These are phyloP conservation scores for Eleutherodactylus coqui DNA, from an alignment of 2,797 vertebrate species.

Conservation along the genomic window DNA sequence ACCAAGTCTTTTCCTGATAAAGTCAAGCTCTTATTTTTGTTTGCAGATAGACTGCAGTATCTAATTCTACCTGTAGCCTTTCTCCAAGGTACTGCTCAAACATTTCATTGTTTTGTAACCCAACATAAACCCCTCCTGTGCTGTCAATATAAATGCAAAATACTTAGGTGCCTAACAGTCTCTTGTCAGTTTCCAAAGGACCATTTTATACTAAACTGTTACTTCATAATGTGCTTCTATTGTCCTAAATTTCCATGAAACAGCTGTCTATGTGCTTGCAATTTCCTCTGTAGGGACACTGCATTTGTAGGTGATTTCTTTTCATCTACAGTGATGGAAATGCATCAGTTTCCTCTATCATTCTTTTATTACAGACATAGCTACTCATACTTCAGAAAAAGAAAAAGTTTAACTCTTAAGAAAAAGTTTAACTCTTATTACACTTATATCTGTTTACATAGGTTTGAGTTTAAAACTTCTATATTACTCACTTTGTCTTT, in stretches of 20 bases:
- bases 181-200: slow-evolving; percentile 19
- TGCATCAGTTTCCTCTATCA: neutral
- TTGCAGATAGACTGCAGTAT: neutral
- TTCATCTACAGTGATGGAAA: neutral
- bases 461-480: no score
- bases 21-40: slow-evolving; percentile 9
- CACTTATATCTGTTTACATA: no score
- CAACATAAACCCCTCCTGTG: slow-evolving; percentile 17
- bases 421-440: no score
- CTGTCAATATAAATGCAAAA: slow-evolving; percentile 40
- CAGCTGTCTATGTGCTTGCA: slow-evolving; percentile 40
- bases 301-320: slow-evolving; percentile 24
- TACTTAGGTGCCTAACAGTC: slow-evolving; percentile 38
- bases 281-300: slow-evolving; percentile 38
- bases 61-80: slow-evolving; percentile 9
- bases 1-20: neutral
- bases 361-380: no score
- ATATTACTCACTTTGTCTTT: no score
- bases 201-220: slow-evolving; percentile 30
- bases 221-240: slow-evolving; percentile 32
- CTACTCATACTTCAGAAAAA: no score
- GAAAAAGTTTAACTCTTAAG: no score
- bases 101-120: slow-evolving; percentile 24
- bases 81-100: neutral
- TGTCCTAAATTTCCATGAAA: slow-evolving; percentile 28